Conservation (phyloP, 1,140 invertebrate genomes). For the Polypedilum pembai region DNA sequence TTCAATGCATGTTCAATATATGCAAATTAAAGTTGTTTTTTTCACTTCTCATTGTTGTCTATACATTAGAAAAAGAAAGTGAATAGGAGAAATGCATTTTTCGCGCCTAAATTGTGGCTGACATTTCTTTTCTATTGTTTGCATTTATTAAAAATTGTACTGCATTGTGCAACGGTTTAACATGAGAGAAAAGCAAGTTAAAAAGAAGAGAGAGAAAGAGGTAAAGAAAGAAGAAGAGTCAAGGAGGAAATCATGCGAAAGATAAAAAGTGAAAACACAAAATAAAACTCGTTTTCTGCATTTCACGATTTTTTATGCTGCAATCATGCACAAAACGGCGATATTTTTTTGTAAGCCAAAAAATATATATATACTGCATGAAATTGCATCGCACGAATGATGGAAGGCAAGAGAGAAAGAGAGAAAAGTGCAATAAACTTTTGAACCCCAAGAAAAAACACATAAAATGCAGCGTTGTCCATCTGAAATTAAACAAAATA, state of each 20-base stretch:
- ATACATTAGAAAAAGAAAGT: too few relatives aligned
- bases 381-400: neutral
- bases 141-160: too few relatives aligned
- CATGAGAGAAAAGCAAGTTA: too few relatives aligned
- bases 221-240: neutral
- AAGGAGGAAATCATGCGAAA: slow-evolving; percentile 1
- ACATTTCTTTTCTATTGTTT: too few relatives aligned
- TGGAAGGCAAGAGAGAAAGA: neutral
- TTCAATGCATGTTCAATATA: too few relatives aligned
- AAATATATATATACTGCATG: neutral
- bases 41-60: too few relatives aligned
- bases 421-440: slow-evolving; percentile 3
- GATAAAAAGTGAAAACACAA: slow-evolving; percentile 16
- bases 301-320: slow-evolving; percentile 16
- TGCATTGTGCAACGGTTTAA: too few relatives aligned
- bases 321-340: slow-evolving; percentile 10
- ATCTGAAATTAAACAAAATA: too few relatives aligned
- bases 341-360: neutral
- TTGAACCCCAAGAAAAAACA: neutral
- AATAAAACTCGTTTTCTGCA: slow-evolving; percentile 12
- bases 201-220: too few relatives aligned
- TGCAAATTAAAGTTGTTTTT: too few relatives aligned
- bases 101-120: too few relatives aligned
- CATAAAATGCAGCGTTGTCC: neutral
- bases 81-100: too few relatives aligned